These are phyloP conservation scores for Cynodonichthys magdalenae DNA, from an alignment of 2,797 vertebrate species.

Conservation along the genomic window DNA sequence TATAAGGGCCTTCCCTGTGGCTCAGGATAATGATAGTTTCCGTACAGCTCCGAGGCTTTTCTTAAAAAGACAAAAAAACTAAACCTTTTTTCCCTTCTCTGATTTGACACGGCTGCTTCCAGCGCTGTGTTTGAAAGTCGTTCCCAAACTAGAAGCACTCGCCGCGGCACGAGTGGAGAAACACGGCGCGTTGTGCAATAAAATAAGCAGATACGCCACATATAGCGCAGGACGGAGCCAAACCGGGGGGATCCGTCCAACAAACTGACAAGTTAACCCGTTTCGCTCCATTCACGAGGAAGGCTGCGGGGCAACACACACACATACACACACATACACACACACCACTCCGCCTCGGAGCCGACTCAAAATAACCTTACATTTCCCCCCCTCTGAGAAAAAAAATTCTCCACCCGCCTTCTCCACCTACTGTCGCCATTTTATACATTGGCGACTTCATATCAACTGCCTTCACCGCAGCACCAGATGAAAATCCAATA, in stretches of 20 bases:
- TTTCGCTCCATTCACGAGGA: constrained; percentile 65
- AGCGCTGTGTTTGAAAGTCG: constrained; percentile 47
- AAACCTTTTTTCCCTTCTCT: too few species aligned
- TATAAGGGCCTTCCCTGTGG: constrained; percentile 62
- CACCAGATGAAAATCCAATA: constrained; percentile 72
- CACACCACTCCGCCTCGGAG: constrained; percentile 50
- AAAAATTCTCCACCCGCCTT: constrained; percentile 72
- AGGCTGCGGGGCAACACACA: constrained; percentile 57
- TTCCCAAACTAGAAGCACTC: constrained; percentile 53
- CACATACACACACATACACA: too few species aligned
- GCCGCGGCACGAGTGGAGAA: too few species aligned
- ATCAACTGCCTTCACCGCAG: constrained; percentile 78
- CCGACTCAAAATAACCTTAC: constrained; percentile 70
- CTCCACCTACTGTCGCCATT: constrained; percentile 87
- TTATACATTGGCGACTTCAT: constrained; percentile 86
- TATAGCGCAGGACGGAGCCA: constrained; percentile 57
- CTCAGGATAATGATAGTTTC: constrained; percentile 30
- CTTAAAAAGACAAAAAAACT: too few species aligned
- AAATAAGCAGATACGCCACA: constrained; percentile 79
- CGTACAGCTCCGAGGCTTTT: background rate
- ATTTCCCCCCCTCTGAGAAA: constrained; percentile 48
- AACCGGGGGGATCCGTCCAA: constrained; percentile 67
- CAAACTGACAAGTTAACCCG: constrained; percentile 82
- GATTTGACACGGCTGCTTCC: background rate
- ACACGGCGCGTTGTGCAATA: constrained; percentile 74